phyloP scores from a whole-genome alignment of 2,888 invertebrate species.

The Scrobipalpa costella region DNA sequence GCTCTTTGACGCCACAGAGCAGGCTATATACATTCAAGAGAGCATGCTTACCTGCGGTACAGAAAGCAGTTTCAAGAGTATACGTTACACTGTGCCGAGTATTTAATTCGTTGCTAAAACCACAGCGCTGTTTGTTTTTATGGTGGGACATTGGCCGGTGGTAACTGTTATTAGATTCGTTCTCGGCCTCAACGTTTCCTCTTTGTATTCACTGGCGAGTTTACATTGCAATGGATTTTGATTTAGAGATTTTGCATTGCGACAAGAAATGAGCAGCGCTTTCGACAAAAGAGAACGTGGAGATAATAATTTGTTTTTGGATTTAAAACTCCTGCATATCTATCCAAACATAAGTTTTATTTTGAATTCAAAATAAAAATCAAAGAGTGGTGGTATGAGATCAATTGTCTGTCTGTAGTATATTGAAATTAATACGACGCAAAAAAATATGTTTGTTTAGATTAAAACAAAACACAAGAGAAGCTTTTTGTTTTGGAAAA shows the following conservation, averaged over 20 bases:
- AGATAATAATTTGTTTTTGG: no score
- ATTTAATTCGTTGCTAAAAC: constrained; percentile 56
- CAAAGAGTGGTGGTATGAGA: no score
- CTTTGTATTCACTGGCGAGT: constrained; percentile 40
- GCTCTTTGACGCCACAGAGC: constrained; percentile 39
- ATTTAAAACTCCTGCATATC: no score
- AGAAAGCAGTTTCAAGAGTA: neutral
- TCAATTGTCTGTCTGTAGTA: no score
- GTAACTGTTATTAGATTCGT: constrained; percentile 66
- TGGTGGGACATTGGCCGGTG: constrained; percentile 54
- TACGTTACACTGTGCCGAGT: constrained; percentile 38
- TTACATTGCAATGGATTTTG: constrained; percentile 15
- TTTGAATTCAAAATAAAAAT: no score
- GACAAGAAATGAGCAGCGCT: neutral
- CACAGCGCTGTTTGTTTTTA: constrained; percentile 70
- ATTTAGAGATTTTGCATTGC: constrained; percentile 8
- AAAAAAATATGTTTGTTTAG: no score
- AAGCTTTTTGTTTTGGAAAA: neutral
- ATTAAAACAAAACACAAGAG: no score
- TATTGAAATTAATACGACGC: no score
- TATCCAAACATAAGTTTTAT: no score
- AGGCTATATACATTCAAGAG: constrained; percentile 11
- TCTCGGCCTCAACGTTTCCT: constrained; percentile 38
- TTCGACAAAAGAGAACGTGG: neutral
- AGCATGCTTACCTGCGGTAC: constrained; percentile 30